Conservation (phyloP, 1,140 invertebrate species). For the Caenorhabditis brenneri region DNA sequence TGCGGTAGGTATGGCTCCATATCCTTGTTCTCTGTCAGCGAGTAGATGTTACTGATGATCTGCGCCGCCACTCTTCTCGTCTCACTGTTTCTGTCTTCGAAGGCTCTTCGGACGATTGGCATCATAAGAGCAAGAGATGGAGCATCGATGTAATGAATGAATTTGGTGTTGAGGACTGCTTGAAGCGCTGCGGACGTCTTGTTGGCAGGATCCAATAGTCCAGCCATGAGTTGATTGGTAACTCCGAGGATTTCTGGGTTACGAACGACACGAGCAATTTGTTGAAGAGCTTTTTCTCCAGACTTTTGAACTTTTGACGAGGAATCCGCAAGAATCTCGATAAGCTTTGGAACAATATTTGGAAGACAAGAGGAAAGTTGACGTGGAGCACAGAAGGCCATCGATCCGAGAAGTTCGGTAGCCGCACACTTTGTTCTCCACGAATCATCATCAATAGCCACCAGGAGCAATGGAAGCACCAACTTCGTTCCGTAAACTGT, state of each 20-base stretch:
- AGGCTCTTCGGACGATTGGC: constrained; percentile 95
- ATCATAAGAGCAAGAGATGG: constrained; percentile 97
- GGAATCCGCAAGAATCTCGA: constrained; percentile 94
- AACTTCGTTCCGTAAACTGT: constrained; percentile 96
- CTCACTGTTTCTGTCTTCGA: constrained; percentile 94
- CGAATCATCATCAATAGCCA: constrained; percentile 91
- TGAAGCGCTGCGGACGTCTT: constrained; percentile 87
- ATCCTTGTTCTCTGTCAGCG: constrained; percentile 97
- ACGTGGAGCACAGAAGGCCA: constrained; percentile 89
- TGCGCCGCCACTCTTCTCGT: constrained; percentile 96
- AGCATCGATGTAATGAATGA: constrained; percentile 98
- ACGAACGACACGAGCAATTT: constrained; percentile 90
- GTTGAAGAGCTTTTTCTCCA: constrained; percentile 88
- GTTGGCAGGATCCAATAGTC: constrained; percentile 92
- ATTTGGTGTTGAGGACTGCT: constrained; percentile 92
- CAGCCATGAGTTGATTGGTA: constrained; percentile 88
- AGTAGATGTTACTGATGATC: constrained; percentile 99
- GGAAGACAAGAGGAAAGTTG: constrained; percentile 95
- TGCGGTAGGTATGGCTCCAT: constrained; percentile 92
- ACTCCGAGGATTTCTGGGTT: constrained; percentile 93
- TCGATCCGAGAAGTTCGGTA: constrained; percentile 82
- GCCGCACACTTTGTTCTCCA: constrained; percentile 98
- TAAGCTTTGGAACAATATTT: constrained; percentile 95
- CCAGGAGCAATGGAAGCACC: constrained; percentile 75
- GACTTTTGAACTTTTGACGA: constrained; percentile 76